Base-by-base conservation (phyloP, 2,888 invertebrate species). In the Dione juno region DNA sequence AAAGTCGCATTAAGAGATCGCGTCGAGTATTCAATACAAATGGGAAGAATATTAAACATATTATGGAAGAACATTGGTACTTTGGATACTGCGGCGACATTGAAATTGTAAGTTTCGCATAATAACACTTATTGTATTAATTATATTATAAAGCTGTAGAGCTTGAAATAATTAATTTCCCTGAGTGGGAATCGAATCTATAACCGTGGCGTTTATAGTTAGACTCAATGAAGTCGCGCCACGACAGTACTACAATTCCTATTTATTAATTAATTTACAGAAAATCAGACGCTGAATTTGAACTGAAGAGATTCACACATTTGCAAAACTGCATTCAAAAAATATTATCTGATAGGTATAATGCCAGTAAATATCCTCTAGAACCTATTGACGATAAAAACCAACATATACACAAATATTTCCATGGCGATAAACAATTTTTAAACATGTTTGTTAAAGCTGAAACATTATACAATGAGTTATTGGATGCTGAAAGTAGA, bases 31-130 rank as follows among this genome's bases (percentile, higher is more conserved):
- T 89, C 92, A 0, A 78, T 83, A 19, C 94, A 95, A 73, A 82
- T 95, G 48, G 85, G 83, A 45, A 84, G 83, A 6, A 77, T 96
- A 16, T 92, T 94, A 74, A 89, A 93, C 73, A 84, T 94, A 13
- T 76, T 96, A 8, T 96, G 96, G 96, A 94, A 92, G 69, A 95
- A 96, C 80, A 90, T 94, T 61, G 89, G 90, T 0, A 89, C 93
- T 0, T 77, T 95, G 35, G 92, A 94, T 59, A 84, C 90, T 0
- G 78, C 85, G 7, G 85, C 89, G 45, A 86, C 88, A 7, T 83
- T 93, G 72, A 93, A 90, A 80, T 73, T 90, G 93, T 94, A 82
- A 87, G 93, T 89, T 53, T 35, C 10, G 11, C 19, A 1, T 13
- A 19, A 21, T 1, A 5, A 28, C 2, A 3, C 2, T 3, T 28